A percentile compares a stretch with the other conserved stretches of the same genome.
Conservation (phyloP, 2,113 vertebrate species). For the Chlamydotis undulata region DNA sequence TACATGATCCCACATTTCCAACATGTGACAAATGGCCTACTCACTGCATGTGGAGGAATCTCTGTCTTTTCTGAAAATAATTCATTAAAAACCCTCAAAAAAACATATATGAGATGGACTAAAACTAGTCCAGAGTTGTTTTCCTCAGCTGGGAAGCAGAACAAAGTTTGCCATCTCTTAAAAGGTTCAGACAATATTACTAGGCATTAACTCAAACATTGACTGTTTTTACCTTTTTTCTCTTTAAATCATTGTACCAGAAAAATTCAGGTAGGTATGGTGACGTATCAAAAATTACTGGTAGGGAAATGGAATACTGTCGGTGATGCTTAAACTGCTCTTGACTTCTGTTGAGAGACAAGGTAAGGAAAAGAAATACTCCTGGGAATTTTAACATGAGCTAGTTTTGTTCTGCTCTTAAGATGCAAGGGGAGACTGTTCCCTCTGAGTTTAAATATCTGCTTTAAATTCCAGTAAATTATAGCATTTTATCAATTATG, state of each 20-base stretch:
- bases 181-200: not conserved
- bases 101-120: not conserved
- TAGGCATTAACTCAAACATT: not conserved
- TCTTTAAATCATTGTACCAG: not conserved
- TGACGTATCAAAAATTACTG: not conserved
- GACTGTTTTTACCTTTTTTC: not conserved
- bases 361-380: not conserved
- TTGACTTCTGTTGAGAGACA: not conserved
- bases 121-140: not conserved
- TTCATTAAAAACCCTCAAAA: not conserved
- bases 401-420: not conserved
- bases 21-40: not conserved
- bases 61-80: not conserved
- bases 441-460: not conserved
- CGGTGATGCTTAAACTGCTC: not conserved
- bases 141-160: not conserved
- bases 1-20: not conserved
- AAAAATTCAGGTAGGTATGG: not conserved
- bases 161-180: not conserved
- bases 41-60: not conserved
- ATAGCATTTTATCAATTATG: not conserved
- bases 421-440: not conserved
- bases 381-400: not conserved
- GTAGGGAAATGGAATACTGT: not conserved
- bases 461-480: not conserved